Evolutionary conservation across 2,888 invertebrate genomes (phyloP), one percentile per base, ranked within the genome.

Genomic region (Erebia epiphron): DNA sequence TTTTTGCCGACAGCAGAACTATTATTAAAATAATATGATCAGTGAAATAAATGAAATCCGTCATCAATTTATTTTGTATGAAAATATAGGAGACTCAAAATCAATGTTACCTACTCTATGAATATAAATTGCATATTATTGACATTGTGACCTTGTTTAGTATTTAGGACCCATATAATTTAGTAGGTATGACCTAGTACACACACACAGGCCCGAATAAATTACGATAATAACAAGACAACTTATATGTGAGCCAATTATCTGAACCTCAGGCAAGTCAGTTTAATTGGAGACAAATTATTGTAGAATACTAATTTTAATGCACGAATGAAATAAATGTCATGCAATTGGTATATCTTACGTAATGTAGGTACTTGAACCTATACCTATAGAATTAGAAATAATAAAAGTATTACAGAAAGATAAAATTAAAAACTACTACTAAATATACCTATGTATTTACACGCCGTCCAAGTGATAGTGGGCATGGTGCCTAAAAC

Each of bases 271-370:
- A 16, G 18, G 18, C 61, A 46, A 56, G 65, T n/a, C 60, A 69
- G 26, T 52, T 70, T 67, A 67, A 70, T 72, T 67, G 67, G 54
- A 56, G 41, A 70, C 60, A 65, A 70, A 65, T 73, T 67, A 63
- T 26, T 7, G 52, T 35, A 35, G 35, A 35, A 52, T n/a, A 60
- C 60, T 60, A 46, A 70, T 50, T 64, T 41, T 61, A 35, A 54
- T 41, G 41, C 8, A 67, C 16, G 8, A 57, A 67, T 65, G 56
- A 26, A 66, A 56, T 69, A 67, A 54, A 64, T 60, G 46, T 21
- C 62, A 64, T 11, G 52, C 26, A 4, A 21, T 41, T 56, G 56
- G n/a, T 16, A 14, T 8, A 64, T 50, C 9, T 57, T 14, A 41
- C 14, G 41, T n/a, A n/a, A 66, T 57, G 1, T n/a, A n/a, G n/a